phyloP scores from a whole-genome alignment of 2,888 invertebrate species.

The Unio delphinus region DNA sequence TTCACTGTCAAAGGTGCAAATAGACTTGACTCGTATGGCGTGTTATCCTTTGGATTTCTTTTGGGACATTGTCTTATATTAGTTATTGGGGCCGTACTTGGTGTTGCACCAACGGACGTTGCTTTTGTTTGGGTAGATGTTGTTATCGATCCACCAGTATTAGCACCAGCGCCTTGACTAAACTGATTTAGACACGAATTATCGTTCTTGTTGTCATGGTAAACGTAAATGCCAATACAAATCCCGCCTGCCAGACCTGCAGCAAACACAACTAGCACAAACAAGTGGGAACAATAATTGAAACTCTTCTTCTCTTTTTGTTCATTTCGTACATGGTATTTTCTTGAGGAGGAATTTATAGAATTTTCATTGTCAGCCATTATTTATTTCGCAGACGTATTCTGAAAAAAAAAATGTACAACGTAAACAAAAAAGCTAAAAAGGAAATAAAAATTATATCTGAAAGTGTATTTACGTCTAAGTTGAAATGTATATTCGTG shows the following conservation, averaged over 20 bases:
- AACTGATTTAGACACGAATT: neutral
- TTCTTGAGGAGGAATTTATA: no score
- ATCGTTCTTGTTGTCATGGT: conserved; percentile 9
- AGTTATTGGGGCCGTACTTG: neutral
- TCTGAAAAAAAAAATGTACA: no score
- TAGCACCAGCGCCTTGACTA: no score
- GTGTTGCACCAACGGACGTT: neutral
- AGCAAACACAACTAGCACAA: conserved; percentile 22
- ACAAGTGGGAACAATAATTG: conserved; percentile 9
- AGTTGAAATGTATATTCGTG: no score
- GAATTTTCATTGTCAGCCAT: no score
- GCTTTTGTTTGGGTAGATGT: neutral
- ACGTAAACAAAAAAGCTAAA: no score
- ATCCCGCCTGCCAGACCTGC: conserved; percentile 28
- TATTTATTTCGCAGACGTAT: no score
- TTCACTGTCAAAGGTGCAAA: conserved; percentile 26
- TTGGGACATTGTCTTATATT: neutral
- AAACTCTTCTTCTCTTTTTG: neutral
- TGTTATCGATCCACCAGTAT: neutral
- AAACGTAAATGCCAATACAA: conserved; percentile 32
- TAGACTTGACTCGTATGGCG: conserved; percentile 2
- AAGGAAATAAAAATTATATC: no score
- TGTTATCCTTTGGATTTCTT: neutral
- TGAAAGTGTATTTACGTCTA: no score
- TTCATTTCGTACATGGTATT: no score